Conservation (phyloP, 2,113 vertebrate species). For the Hirundichthys speculiger region DNA sequence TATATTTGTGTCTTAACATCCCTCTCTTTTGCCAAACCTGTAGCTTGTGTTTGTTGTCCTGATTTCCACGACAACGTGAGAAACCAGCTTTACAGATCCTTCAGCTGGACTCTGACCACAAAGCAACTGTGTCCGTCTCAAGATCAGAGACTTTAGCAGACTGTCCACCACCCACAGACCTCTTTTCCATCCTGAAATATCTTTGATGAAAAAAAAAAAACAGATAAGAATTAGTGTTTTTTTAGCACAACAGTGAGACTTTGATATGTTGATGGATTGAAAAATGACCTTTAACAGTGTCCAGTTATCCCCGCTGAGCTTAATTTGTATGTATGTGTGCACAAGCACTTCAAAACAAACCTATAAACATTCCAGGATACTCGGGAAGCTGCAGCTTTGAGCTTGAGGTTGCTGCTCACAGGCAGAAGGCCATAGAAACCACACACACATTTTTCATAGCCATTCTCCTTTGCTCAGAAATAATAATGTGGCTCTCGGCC, state of each 20-base stretch:
- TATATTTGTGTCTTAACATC: conserved; percentile 39
- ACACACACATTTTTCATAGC: conserved; percentile 5
- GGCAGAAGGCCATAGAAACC: conserved; percentile 10
- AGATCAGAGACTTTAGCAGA: conserved; percentile 1
- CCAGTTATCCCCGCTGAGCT: conserved; percentile 70
- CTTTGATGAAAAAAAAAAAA: no score
- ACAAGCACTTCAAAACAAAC: conserved; percentile 77
- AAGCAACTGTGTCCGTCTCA: neutral
- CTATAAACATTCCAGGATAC: conserved; percentile 75
- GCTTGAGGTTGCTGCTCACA: conserved; percentile 48
- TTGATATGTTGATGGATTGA: conserved; percentile 76
- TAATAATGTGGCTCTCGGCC: neutral
- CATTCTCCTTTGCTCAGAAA: neutral
- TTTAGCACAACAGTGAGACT: conserved; percentile 43
- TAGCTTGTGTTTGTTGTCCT: conserved; percentile 58
- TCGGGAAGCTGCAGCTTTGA: conserved; percentile 57
- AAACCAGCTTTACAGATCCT: conserved; percentile 30
- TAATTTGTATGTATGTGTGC: conserved; percentile 55
- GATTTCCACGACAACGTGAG: conserved; percentile 62
- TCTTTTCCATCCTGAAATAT: neutral
- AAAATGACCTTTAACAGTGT: conserved; percentile 64
- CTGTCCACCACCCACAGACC: conserved; percentile 22
- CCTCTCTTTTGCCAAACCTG: conserved; percentile 25
- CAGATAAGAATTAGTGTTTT: conserved; percentile 59
- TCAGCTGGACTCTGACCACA: conserved; percentile 26